A percentile compares a stretch with the other conserved stretches of the same genome.
These are phyloP conservation scores for Creontiades dilutus DNA, from an alignment of 2,888 invertebrate genomes.

Conservation along the genomic window DNA sequence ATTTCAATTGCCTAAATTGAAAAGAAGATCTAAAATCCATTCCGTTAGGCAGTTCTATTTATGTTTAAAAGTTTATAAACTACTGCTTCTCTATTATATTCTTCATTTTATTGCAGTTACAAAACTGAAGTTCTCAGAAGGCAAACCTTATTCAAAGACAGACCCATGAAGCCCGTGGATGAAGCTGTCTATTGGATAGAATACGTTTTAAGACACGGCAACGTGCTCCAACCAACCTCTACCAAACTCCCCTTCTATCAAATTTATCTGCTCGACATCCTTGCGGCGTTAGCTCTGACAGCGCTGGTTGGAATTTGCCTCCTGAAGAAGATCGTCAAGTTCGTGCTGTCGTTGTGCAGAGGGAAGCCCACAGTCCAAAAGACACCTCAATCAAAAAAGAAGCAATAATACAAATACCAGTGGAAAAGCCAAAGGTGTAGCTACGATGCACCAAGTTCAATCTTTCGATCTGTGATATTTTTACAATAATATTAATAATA, in stretches of 20 bases:
- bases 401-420: not conserved
- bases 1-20: too few species aligned
- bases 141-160: conserved; percentile 78
- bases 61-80: too few species aligned
- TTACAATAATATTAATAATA: too few species aligned
- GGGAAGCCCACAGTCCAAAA: not conserved
- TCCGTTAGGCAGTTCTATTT: too few species aligned
- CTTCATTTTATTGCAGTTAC: conserved; percentile 73
- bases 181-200: conserved; percentile 84
- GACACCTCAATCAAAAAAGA: not conserved
- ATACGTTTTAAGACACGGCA: conserved; percentile 82
- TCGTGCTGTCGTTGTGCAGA: not conserved
- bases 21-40: too few species aligned
- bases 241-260: conserved; percentile 71
- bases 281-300: not conserved
- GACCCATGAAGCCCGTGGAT: conserved; percentile 82
- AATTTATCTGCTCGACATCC: conserved; percentile 63
- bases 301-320: not conserved
- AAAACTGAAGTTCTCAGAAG: conserved; percentile 73
- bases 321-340: not conserved
- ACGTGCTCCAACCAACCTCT: conserved; percentile 77
- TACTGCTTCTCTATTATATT: too few species aligned
- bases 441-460: too few species aligned
- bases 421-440: too few species aligned
- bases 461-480: too few species aligned